Evolutionary conservation across 2,797 vertebrate species (phyloP).

Genomic region (Coilia nasus): DNA sequence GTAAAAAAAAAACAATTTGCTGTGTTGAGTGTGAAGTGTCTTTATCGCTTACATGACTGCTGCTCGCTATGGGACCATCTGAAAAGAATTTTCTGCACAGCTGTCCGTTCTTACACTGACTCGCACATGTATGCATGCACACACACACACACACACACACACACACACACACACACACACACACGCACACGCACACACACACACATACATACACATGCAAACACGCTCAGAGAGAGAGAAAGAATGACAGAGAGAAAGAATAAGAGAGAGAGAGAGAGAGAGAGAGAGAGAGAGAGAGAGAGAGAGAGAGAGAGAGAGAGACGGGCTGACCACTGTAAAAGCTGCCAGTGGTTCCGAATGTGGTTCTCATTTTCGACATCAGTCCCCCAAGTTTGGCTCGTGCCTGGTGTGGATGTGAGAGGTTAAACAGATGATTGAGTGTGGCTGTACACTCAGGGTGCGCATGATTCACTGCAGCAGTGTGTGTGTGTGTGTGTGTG

Average conservation of each 20-base stretch:
- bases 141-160: conserved; percentile 11
- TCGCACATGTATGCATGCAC: neutral
- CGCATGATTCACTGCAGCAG: neutral
- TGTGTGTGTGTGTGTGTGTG: conserved; percentile 14
- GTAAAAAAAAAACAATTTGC: neutral
- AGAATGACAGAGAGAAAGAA: neutral
- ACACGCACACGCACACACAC: neutral
- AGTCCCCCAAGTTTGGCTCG: conserved; percentile 4
- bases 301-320: conserved; percentile 13
- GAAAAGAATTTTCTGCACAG: conserved; percentile 17
- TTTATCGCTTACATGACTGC: neutral
- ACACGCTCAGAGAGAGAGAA: too few species aligned
- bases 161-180: neutral
- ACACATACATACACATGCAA: too few species aligned
- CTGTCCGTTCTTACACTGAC: neutral
- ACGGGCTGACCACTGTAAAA: conserved; percentile 4
- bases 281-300: conserved; percentile 61
- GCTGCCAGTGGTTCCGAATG: neutral
- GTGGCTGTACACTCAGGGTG: neutral
- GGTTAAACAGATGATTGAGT: conserved; percentile 21
- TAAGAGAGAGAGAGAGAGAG: conserved; percentile 31
- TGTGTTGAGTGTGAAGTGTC: neutral
- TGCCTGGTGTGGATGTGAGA: neutral
- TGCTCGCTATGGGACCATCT: neutral
- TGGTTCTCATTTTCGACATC: conserved; percentile 13